Evolutionary conservation across 2,113 vertebrate genomes (phyloP).

Genomic region (Laticauda laticaudata): DNA sequence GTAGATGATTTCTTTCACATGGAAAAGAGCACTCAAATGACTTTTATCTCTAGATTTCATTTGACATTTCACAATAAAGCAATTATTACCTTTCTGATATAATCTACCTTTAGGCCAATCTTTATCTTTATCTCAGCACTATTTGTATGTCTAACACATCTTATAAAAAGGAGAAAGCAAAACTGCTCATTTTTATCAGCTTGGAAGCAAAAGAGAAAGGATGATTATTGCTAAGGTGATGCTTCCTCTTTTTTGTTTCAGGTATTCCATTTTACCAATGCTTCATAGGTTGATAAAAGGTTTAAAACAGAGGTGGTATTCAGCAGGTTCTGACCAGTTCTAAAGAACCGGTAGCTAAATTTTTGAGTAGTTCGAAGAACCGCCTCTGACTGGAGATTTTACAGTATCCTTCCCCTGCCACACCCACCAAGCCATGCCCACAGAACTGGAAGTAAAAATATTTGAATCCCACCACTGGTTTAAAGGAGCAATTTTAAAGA

Average conservation of each 20-base stretch:
- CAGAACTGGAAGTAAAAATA: too few relatives aligned
- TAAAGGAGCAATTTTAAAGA: neutral
- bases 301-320: neutral
- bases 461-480: too few relatives aligned
- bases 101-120: neutral
- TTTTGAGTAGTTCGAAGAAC: too few relatives aligned
- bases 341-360: too few relatives aligned
- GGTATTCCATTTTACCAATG: neutral
- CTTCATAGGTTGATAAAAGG: neutral
- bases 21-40: neutral
- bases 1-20: neutral
- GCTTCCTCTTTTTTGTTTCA: neutral
- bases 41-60: neutral
- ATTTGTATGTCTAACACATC: neutral
- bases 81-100: neutral
- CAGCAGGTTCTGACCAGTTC: too few relatives aligned
- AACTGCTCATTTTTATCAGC: neutral
- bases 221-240: neutral
- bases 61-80: neutral
- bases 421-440: too few relatives aligned
- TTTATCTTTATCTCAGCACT: neutral
- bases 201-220: neutral
- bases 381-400: too few relatives aligned
- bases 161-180: neutral
- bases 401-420: too few relatives aligned